These are phyloP conservation scores for Stichodactyla mertensii DNA, from an alignment of 64 coral and sea anemone species.

Conservation along the genomic window DNA sequence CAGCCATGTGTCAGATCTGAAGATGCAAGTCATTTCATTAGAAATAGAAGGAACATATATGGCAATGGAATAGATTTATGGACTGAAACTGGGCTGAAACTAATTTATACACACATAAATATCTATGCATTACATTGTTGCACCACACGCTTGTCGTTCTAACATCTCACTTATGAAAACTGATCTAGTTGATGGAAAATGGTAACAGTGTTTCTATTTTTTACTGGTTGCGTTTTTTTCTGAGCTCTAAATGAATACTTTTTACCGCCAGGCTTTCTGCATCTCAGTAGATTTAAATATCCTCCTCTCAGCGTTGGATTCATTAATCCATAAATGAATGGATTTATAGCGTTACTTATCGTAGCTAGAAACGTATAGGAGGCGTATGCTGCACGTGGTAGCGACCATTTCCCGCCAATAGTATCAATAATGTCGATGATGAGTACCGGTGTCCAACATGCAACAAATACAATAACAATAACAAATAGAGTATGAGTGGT, in stretches of 20 bases:
- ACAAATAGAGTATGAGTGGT: constrained; percentile 60
- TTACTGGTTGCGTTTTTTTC: not conserved
- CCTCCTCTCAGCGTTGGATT: constrained; percentile 16
- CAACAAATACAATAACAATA: constrained; percentile 54
- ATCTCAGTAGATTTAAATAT: not conserved
- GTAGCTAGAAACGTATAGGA: not conserved
- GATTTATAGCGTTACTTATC: constrained; percentile 53
- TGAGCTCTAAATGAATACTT: not conserved
- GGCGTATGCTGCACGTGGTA: constrained; percentile 34
- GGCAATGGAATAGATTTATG: too few relatives aligned
- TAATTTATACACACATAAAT: too few relatives aligned
- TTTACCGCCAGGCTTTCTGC: not conserved
- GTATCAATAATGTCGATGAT: constrained; percentile 53
- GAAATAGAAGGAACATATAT: too few relatives aligned
- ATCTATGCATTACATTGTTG: too few relatives aligned
- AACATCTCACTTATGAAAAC: too few relatives aligned
- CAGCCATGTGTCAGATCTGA: too few relatives aligned
- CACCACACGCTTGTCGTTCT: too few relatives aligned
- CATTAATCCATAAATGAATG: constrained; percentile 55
- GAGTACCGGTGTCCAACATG: constrained; percentile 52
- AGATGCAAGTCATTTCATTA: too few relatives aligned
- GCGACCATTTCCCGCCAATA: constrained; percentile 38
- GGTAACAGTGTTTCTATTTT: not conserved
- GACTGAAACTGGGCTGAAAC: too few relatives aligned
- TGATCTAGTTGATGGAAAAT: too few relatives aligned